phyloP scores from a whole-genome alignment of 30 jellyfish, hydroid and myxozoan species.

The Chironex yamaguchii region DNA sequence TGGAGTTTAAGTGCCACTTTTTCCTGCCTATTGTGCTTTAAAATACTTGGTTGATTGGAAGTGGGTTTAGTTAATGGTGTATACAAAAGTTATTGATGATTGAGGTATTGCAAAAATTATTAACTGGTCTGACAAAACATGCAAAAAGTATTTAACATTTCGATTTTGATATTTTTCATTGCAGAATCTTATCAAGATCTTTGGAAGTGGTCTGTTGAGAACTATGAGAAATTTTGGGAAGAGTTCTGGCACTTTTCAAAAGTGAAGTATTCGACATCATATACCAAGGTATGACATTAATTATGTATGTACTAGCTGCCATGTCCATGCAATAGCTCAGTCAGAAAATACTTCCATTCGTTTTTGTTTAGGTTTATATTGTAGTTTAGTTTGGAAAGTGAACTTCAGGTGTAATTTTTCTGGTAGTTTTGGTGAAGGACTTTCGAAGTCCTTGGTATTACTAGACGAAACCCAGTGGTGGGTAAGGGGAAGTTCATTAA shows the following conservation, averaged over 20 bases:
- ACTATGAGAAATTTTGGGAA: constrained; percentile 82
- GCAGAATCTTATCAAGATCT: constrained; percentile 82
- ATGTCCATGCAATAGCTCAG: no score
- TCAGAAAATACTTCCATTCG: no score
- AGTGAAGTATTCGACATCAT: constrained; percentile 65
- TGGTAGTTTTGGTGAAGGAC: no score
- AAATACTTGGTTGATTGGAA: neutral
- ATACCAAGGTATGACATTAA: constrained; percentile 84
- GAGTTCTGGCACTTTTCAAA: constrained; percentile 85
- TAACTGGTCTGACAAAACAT: neutral
- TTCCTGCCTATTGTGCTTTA: no score
- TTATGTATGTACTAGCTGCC: no score
- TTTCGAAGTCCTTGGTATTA: no score
- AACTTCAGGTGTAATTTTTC: no score
- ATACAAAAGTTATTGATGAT: neutral
- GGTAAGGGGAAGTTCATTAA: no score
- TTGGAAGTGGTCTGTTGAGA: constrained; percentile 98
- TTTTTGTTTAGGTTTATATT: no score
- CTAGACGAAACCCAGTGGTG: no score
- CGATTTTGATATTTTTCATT: neutral
- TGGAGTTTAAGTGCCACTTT: no score
- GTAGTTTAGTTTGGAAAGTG: no score
- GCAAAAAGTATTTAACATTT: neutral
- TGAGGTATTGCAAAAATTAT: neutral
- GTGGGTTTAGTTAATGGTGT: neutral